Base-by-base conservation (phyloP, 2,797 vertebrate genomes). In the Chelmon rostratus region DNA sequence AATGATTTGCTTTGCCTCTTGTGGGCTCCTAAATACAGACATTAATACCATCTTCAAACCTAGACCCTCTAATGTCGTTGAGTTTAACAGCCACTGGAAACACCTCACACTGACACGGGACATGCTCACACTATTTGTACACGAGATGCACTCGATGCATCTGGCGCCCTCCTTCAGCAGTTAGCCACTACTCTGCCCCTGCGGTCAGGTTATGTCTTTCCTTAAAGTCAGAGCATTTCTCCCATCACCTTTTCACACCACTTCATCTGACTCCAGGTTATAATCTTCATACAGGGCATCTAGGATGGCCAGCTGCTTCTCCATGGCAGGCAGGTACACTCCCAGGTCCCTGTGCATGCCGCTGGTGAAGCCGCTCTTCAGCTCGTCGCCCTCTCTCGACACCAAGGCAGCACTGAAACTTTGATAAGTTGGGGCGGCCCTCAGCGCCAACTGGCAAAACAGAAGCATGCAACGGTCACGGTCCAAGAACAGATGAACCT, bases 181-280 rank as follows among this genome's bases (percentile, higher is more conserved):
- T 49, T 25, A 23, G 59, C 61, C 28, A 40, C 68, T 18, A 16
- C 77, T 58, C 46, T 75, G 64, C 56, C 25, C 49, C 63, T 69
- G 63, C 10, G 0, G 63, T 63, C 75, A 62, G 65, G 56, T 75
- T 59, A 18, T 11, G 13, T 67, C 50, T 53, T 54, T 78, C 57
- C 73, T 61, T 50, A 25, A 78, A 21, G 31, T 65, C 15, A 1
- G 37, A 64, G 59, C 37, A 33, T 25, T 4, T 59, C 50, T 66
- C 63, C 50, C 58, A 47, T 47, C 7, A 3, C 2, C 52, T 56
- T 62, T 98, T 99, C 96, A 99, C 90, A 99, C 98, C 79, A 99
- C 96, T 93, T 99, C 98, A 8, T 99, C 98, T 0, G 98, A 99
- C 86, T 99, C 98, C 88, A 99, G 95, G 88, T 96, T 96, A 71